phyloP scores from a whole-genome alignment of 2,888 invertebrate genomes.

The Alitta virens region DNA sequence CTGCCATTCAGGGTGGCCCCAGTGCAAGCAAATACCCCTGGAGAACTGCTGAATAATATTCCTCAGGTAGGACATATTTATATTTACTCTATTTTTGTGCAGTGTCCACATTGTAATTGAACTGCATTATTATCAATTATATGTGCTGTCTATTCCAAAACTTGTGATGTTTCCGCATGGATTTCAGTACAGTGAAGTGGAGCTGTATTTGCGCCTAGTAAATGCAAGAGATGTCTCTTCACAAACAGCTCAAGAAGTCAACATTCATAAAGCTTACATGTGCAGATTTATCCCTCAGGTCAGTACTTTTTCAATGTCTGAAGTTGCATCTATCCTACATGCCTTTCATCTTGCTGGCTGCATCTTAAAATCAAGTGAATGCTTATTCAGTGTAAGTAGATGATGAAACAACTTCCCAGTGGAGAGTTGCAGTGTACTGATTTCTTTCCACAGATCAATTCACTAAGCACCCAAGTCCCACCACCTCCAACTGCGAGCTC shows the following conservation, averaged over 20 bases:
- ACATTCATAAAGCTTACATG: conserved; percentile 38
- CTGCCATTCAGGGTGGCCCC: conserved; percentile 48
- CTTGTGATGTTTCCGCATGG: not conserved
- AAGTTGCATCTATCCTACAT: too few relatives aligned
- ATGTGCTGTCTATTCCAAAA: too few relatives aligned
- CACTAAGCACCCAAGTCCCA: not conserved
- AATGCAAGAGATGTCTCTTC: conserved; percentile 45
- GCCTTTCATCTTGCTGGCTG: too few relatives aligned
- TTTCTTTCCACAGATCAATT: not conserved
- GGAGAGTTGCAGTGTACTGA: too few relatives aligned
- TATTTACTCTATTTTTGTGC: not conserved
- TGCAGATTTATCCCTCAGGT: conserved; percentile 46
- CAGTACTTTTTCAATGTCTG: too few relatives aligned
- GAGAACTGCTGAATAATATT: conserved; percentile 39
- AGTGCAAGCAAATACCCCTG: conserved; percentile 44
- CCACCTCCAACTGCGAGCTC: conserved; percentile 8
- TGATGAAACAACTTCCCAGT: too few relatives aligned
- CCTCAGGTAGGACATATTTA: conserved; percentile 35
- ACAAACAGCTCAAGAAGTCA: conserved; percentile 44
- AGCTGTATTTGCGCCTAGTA: conserved; percentile 49
- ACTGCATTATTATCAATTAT: too few relatives aligned
- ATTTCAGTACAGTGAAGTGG: conserved; percentile 46
- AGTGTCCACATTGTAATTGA: too few relatives aligned
- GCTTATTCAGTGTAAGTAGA: too few relatives aligned
- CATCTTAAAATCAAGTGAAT: too few relatives aligned